Evolutionary conservation across 37 sponge, comb jelly and placozoan genomes (phyloP), one percentile per base, ranked within the genome.

Genomic region (Cliona cf. orientalis): DNA sequence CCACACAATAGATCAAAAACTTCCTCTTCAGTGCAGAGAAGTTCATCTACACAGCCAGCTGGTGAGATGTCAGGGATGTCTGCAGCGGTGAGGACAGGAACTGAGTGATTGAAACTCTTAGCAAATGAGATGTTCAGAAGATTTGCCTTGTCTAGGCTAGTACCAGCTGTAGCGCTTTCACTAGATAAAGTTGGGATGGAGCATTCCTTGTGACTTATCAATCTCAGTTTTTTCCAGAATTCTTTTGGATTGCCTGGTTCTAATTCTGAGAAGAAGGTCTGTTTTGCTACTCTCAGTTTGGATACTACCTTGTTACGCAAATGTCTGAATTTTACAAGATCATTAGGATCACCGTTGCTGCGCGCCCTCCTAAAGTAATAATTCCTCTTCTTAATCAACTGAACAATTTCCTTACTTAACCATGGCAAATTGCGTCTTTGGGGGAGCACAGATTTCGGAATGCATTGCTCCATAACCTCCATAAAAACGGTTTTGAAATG

Each of bases 111-210:
- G n/a, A n/a, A n/a, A n/a, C n/a, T n/a, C n/a, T n/a, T n/a, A n/a
- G n/a, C n/a, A n/a, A n/a, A n/a, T n/a, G n/a, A n/a, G n/a, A n/a
- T n/a, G n/a, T n/a, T n/a, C n/a, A n/a, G n/a, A n/a, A n/a, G n/a
- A n/a, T n/a, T n/a, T n/a, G n/a, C n/a, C n/a, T n/a, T n/a, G n/a
- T n/a, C n/a, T n/a, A n/a, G n/a, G n/a, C n/a, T n/a, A n/a, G n/a
- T n/a, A n/a, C n/a, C n/a, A n/a, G n/a, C n/a, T n/a, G n/a, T n/a
- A n/a, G n/a, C n/a, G n/a, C n/a, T n/a, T n/a, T n/a, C n/a, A n/a
- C n/a, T n/a, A n/a, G n/a, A n/a, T n/a, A n/a, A n/a, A n/a, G 71
- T 39, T 6, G 46, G 71, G 42, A 71, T 41, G 36, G 66, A 66
- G 36, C 36, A 31, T 4, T 28, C 36, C 33, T 7, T 66, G 35